Conservation (phyloP, 2,888 invertebrate genomes). For the Athalia cordata region DNA sequence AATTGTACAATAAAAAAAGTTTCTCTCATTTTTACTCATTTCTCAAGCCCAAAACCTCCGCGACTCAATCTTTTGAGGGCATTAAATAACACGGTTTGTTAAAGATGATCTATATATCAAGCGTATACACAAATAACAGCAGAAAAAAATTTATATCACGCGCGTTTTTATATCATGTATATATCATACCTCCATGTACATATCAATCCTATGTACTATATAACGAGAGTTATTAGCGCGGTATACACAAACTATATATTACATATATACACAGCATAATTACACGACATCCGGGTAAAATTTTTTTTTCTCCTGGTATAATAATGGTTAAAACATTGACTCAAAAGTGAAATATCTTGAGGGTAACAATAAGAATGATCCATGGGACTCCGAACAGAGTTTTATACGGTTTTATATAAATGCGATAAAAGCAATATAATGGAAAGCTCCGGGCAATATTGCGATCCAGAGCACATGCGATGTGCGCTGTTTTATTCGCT, state of each 20-base stretch:
- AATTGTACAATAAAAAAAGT: conserved; percentile 15
- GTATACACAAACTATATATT: too few relatives aligned
- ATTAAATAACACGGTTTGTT: too few relatives aligned
- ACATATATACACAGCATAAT: too few relatives aligned
- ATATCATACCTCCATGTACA: too few relatives aligned
- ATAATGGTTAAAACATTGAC: neutral
- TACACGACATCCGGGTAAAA: too few relatives aligned
- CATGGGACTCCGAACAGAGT: conserved; percentile 1
- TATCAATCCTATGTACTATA: too few relatives aligned
- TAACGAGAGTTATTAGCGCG: too few relatives aligned
- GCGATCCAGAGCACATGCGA: conserved; percentile 16
- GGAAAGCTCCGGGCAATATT: conserved; percentile 19
- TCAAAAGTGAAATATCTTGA: neutral
- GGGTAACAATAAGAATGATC: conserved; percentile 21
- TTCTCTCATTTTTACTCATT: conserved; percentile 7
- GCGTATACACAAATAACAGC: too few relatives aligned
- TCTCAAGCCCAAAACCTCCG: neutral
- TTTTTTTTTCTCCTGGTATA: neutral
- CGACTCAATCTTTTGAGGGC: too few relatives aligned
- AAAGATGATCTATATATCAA: too few relatives aligned
- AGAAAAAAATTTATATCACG: too few relatives aligned
- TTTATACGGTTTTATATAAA: neutral
- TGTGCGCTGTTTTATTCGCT: neutral
- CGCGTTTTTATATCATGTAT: too few relatives aligned
- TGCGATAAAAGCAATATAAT: conserved; percentile 30